These are phyloP conservation scores for Umimayanthus kanabou DNA, from an alignment of 92 coral and sea anemone genomes.

Conservation along the genomic window DNA sequence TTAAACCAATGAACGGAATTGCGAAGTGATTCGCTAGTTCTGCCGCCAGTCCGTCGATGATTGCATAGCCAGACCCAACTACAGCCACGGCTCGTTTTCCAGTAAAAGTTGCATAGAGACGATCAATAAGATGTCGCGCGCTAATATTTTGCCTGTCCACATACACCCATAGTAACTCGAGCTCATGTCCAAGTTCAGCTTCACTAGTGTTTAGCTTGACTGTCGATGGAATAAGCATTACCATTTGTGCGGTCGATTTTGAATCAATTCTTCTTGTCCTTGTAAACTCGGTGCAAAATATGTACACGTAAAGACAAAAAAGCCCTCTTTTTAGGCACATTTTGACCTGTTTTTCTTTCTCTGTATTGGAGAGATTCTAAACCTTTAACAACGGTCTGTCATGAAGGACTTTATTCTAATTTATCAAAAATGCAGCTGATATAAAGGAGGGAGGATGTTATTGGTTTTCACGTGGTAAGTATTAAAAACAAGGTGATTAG, in stretches of 20 bases:
- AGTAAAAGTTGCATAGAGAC: slow-evolving; percentile 21
- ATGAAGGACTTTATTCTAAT: neutral
- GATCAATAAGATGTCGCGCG: neutral
- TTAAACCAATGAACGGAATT: slow-evolving; percentile 52
- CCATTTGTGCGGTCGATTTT: neutral
- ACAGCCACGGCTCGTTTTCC: slow-evolving; percentile 33
- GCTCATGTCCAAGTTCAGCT: neutral
- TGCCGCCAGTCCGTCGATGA: slow-evolving; percentile 51
- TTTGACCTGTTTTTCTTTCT: neutral
- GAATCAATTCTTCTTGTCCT: neutral
- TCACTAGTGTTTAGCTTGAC: neutral
- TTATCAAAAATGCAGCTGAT: slow-evolving; percentile 13
- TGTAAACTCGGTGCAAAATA: neutral
- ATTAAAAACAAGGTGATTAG: slow-evolving; percentile 13
- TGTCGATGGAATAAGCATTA: slow-evolving; percentile 10
- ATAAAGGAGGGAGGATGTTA: neutral
- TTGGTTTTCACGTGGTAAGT: slow-evolving; percentile 13
- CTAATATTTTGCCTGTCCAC: slow-evolving; percentile 25
- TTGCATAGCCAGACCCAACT: slow-evolving; percentile 52
- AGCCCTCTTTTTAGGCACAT: slow-evolving; percentile 8
- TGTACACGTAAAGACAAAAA: neutral
- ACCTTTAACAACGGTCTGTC: neutral
- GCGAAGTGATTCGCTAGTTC: slow-evolving; percentile 36
- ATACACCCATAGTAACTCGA: slow-evolving; percentile 26
- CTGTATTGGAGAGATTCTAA: neutral